Conservation (phyloP, 2,797 vertebrate genomes). For the Jordanella pulchra region DNA sequence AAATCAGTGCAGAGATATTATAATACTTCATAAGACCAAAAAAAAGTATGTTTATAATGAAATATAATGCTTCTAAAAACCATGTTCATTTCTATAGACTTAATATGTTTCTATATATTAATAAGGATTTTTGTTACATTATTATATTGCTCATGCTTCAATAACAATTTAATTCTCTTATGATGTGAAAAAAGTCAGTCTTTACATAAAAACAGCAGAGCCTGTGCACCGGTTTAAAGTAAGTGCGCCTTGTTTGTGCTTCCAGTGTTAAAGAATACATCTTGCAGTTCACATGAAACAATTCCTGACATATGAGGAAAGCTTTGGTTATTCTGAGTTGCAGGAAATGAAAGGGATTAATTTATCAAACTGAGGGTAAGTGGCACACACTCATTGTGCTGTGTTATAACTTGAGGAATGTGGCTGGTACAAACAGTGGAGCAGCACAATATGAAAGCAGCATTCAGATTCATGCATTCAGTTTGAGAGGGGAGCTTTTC, state of each 20-base stretch:
- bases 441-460: conserved; percentile 35
- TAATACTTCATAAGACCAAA: no score
- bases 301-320: conserved; percentile 7
- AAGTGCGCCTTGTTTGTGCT: not conserved
- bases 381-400: conserved; percentile 25
- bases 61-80: no score
- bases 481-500: not conserved
- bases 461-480: conserved; percentile 26
- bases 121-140: not conserved
- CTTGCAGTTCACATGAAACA: conserved; percentile 26
- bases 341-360: conserved; percentile 54
- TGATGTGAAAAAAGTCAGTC: not conserved
- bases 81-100: no score
- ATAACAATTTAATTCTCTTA: not conserved
- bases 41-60: no score
- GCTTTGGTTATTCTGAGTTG: conserved; percentile 21
- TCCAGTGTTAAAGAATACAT: conserved; percentile 1
- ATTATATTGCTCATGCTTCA: not conserved
- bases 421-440: conserved; percentile 25
- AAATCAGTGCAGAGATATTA: no score
- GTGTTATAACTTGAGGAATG: conserved; percentile 31
- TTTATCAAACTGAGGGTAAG: conserved; percentile 43
- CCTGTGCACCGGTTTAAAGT: conserved; percentile 15
- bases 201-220: conserved; percentile 16
- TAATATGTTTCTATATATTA: no score